phyloP scores from a whole-genome alignment of 2,888 invertebrate genomes.

The Trachelus stipa region DNA sequence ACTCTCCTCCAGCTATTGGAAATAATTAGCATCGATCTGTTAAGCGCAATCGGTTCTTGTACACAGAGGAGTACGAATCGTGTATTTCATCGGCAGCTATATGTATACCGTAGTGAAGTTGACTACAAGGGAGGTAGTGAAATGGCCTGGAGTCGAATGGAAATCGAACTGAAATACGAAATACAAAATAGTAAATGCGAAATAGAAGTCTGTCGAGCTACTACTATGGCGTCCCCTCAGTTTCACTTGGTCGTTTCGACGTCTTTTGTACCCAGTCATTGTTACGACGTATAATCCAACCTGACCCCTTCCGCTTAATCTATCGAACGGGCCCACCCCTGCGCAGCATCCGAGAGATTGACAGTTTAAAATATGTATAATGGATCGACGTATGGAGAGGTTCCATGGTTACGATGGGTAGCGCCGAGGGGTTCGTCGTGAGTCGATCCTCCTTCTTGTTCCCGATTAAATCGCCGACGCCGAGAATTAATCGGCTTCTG shows the following conservation, averaged over 20 bases:
- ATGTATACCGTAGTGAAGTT: not conserved
- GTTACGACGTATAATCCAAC: constrained; percentile 52
- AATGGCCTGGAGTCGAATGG: not conserved
- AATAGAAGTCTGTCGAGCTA: not conserved
- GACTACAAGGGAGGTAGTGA: not conserved
- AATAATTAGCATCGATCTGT: constrained; percentile 13
- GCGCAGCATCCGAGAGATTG: constrained; percentile 58
- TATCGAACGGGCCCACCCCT: constrained; percentile 39
- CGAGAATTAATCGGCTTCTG: constrained; percentile 67
- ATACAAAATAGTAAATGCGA: not conserved
- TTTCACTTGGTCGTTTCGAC: constrained; percentile 18
- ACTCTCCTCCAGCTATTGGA: not conserved
- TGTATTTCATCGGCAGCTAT: not conserved
- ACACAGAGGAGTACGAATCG: not conserved
- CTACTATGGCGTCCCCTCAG: not conserved
- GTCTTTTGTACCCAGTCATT: constrained; percentile 56
- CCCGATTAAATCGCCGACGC: constrained; percentile 63
- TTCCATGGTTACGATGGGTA: not conserved
- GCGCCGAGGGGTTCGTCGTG: not conserved
- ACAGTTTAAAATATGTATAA: constrained; percentile 67
- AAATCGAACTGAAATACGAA: not conserved
- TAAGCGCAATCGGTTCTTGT: constrained; percentile 1
- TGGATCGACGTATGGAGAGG: constrained; percentile 47
- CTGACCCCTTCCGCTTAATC: constrained; percentile 57
- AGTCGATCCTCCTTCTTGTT: constrained; percentile 15